These are phyloP conservation scores for Morbakka virulenta DNA, from an alignment of 30 jellyfish, hydroid and myxozoan genomes.

Conservation along the genomic window DNA sequence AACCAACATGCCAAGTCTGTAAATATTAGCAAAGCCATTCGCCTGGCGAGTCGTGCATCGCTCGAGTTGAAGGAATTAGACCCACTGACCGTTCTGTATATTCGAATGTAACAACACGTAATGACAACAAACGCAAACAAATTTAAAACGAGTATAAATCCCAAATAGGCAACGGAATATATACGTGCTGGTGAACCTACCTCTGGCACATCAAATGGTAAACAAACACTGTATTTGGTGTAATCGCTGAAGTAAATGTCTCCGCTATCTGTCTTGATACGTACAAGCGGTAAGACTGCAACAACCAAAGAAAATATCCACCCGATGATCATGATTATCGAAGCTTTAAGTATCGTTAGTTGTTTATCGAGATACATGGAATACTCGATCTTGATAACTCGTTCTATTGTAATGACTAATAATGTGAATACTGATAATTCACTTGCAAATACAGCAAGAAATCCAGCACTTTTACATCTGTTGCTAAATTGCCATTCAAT, in stretches of 20 bases:
- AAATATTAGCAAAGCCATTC: slow-evolving; percentile 83
- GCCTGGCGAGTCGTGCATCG: slow-evolving; percentile 84
- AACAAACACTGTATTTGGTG: slow-evolving; percentile 83
- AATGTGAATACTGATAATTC: slow-evolving; percentile 88
- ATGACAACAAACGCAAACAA: slow-evolving; percentile 67
- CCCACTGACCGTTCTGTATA: slow-evolving; percentile 74
- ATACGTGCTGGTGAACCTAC: slow-evolving; percentile 39
- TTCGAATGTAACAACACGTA: slow-evolving; percentile 73
- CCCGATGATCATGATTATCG: slow-evolving; percentile 59
- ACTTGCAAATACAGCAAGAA: slow-evolving; percentile 86
- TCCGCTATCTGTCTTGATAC: slow-evolving; percentile 41
- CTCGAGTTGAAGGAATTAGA: slow-evolving; percentile 91
- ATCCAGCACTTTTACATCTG: slow-evolving; percentile 88
- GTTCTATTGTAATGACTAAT: slow-evolving; percentile 78
- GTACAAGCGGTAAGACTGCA: slow-evolving; percentile 73
- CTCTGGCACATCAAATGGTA: slow-evolving; percentile 84
- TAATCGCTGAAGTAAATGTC: slow-evolving; percentile 75
- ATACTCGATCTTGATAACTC: slow-evolving; percentile 75
- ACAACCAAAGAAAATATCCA: slow-evolving; percentile 71
- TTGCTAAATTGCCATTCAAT: slow-evolving; percentile 93
- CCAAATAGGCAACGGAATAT: slow-evolving; percentile 56
- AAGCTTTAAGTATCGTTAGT: slow-evolving; percentile 61
- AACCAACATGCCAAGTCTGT: slow-evolving; percentile 95
- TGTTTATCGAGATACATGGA: slow-evolving; percentile 77
- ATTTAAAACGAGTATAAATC: slow-evolving; percentile 56